Evolutionary conservation across 1,140 invertebrate genomes (phyloP).

Genomic region (Euura saliciscinereae): DNA sequence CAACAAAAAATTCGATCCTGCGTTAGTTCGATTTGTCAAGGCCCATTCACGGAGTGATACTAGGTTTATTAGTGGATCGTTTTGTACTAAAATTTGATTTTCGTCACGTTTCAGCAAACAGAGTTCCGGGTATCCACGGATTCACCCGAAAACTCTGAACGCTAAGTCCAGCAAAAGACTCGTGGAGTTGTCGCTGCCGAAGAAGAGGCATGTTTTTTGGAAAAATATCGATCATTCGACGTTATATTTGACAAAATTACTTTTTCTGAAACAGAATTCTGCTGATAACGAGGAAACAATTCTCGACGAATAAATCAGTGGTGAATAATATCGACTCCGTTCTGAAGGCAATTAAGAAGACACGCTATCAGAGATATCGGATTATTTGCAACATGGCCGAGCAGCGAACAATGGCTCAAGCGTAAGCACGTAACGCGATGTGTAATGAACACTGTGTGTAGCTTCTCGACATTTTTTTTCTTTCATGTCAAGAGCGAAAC

Average conservation of each 20-base stretch:
- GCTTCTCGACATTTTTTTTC: neutral
- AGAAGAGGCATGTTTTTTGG: slow-evolving; percentile 28
- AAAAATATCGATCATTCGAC: neutral
- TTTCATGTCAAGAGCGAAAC: slow-evolving; percentile 25
- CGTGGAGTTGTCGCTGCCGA: slow-evolving; percentile 43
- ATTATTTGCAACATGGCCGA: slow-evolving; percentile 43
- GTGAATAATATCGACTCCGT: slow-evolving; percentile 26
- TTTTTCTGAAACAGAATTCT: slow-evolving; percentile 8
- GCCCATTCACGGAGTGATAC: neutral
- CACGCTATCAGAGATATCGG: slow-evolving; percentile 47
- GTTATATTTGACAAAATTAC: neutral
- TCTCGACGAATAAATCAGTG: slow-evolving; percentile 21
- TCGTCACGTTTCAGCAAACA: neutral
- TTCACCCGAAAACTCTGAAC: slow-evolving; percentile 34
- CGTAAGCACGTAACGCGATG: slow-evolving; percentile 33
- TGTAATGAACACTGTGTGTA: neutral
- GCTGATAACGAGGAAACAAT: slow-evolving; percentile 24
- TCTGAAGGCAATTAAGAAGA: slow-evolving; percentile 35
- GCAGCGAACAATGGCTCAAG: slow-evolving; percentile 34
- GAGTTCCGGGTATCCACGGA: slow-evolving; percentile 21
- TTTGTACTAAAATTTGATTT: neutral
- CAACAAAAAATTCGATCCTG: slow-evolving; percentile 39
- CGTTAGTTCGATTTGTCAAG: slow-evolving; percentile 33
- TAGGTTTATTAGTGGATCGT: neutral
- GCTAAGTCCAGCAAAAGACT: slow-evolving; percentile 37